Conservation (phyloP, 2,113 vertebrate species). For the Notarius lentiginosus region DNA sequence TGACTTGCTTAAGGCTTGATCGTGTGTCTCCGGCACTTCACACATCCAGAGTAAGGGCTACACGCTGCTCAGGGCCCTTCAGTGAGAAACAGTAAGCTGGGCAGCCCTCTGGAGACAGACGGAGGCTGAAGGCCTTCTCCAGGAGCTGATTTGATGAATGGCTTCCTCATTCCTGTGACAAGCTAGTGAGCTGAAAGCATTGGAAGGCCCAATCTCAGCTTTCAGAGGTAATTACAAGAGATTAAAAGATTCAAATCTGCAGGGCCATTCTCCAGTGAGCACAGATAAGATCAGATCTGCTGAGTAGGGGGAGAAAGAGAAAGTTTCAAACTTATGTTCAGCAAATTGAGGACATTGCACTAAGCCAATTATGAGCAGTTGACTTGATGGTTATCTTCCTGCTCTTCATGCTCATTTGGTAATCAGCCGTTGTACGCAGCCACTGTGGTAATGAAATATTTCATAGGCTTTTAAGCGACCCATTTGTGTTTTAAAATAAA, state of each 20-base stretch:
- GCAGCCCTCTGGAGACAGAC: constrained; percentile 54
- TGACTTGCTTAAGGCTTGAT: constrained; percentile 43
- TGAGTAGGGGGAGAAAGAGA: constrained; percentile 51
- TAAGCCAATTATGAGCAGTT: constrained; percentile 59
- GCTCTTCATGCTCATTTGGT: constrained; percentile 46
- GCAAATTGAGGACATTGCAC: constrained; percentile 59
- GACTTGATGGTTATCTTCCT: constrained; percentile 32
- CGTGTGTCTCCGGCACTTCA: constrained; percentile 26
- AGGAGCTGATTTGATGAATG: constrained; percentile 74
- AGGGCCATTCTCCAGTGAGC: constrained; percentile 58
- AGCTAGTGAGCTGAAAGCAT: constrained; percentile 70
- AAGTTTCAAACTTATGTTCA: constrained; percentile 49
- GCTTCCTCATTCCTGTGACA: constrained; percentile 74
- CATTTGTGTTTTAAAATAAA: constrained; percentile 5
- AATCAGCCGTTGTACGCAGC: constrained; percentile 44
- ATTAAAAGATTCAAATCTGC: constrained; percentile 72
- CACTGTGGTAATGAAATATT: constrained; percentile 9
- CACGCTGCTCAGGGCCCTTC: constrained; percentile 23
- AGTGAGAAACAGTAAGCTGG: constrained; percentile 20
- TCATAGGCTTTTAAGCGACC: constrained; percentile 30
- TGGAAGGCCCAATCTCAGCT: constrained; percentile 57
- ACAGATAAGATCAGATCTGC: constrained; percentile 63
- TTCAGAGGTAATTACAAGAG: constrained; percentile 71
- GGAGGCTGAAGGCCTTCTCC: constrained; percentile 56
- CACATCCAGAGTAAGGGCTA: constrained; percentile 17